phyloP scores from a whole-genome alignment of 1,140 invertebrate genomes.

The Anastrepha ludens region DNA sequence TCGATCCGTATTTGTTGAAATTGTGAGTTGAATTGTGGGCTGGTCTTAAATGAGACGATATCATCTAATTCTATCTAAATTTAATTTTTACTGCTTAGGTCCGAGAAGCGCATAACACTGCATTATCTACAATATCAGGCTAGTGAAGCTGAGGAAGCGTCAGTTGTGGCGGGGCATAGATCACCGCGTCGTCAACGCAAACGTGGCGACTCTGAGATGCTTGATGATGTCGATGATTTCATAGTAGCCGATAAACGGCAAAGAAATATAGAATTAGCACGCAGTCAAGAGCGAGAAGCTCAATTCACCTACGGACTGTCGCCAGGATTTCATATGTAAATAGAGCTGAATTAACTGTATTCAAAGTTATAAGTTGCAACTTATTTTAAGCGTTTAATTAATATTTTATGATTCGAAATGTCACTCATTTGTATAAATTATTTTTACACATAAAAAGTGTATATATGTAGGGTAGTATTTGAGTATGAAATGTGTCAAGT shows the following conservation, averaged over 20 bases:
- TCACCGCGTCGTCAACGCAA: slow-evolving; percentile 68
- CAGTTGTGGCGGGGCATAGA: slow-evolving; percentile 43
- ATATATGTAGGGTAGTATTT: no score
- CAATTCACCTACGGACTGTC: slow-evolving; percentile 66
- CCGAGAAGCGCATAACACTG: slow-evolving; percentile 72
- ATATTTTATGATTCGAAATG: no score
- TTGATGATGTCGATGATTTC: slow-evolving; percentile 69
- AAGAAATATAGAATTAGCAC: slow-evolving; percentile 62
- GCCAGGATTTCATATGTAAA: slow-evolving; percentile 63
- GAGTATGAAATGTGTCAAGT: no score
- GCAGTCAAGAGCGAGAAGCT: slow-evolving; percentile 65
- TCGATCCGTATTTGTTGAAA: slow-evolving; percentile 85
- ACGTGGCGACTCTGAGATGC: slow-evolving; percentile 71
- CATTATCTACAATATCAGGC: slow-evolving; percentile 75
- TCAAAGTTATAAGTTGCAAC: no score
- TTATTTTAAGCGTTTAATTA: no score
- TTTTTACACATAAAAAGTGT: no score
- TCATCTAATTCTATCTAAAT: no score
- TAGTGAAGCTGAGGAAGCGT: slow-evolving; percentile 62
- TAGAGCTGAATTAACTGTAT: neutral
- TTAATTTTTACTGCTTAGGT: slow-evolving; percentile 60
- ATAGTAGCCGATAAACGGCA: slow-evolving; percentile 69
- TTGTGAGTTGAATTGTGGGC: slow-evolving; percentile 59
- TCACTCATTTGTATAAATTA: no score
- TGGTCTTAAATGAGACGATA: no score